Conservation (phyloP, 2,797 vertebrate species). For the Molossus molossus region DNA sequence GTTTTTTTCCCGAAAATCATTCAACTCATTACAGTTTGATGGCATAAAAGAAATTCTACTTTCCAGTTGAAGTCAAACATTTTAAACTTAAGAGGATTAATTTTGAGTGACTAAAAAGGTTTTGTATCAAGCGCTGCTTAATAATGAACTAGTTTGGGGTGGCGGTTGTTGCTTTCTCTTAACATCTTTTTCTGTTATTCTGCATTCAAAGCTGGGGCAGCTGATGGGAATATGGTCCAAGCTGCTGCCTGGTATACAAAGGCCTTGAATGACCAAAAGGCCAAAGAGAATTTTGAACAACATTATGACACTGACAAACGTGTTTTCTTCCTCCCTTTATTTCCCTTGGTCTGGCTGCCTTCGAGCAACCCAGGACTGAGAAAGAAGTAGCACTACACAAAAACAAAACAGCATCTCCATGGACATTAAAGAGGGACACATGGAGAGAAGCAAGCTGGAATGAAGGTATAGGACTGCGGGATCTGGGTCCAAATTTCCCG, state of each 20-base stretch:
- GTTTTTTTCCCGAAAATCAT: not conserved
- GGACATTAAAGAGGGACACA: not conserved
- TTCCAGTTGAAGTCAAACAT: constrained; percentile 68
- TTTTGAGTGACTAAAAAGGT: constrained; percentile 47
- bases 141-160: constrained; percentile 14
- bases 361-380: not conserved
- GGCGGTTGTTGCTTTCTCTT: constrained; percentile 1
- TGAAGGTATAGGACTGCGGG: too few relatives aligned
- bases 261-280: not conserved
- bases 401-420: not conserved
- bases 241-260: not conserved
- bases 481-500: not conserved
- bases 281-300: not conserved
- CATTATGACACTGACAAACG: not conserved
- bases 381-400: not conserved
- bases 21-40: constrained; percentile 57
- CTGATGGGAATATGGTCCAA: not conserved
- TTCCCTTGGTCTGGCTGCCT: not conserved
- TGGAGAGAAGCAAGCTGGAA: not conserved
- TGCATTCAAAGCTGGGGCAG: not conserved
- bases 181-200: not conserved
- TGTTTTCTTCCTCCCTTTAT: not conserved
- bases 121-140: constrained; percentile 33
- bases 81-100: constrained; percentile 65
- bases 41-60: constrained; percentile 60